These are phyloP conservation scores for Beris chalybata DNA, from an alignment of 2,888 invertebrate genomes.

Conservation along the genomic window DNA sequence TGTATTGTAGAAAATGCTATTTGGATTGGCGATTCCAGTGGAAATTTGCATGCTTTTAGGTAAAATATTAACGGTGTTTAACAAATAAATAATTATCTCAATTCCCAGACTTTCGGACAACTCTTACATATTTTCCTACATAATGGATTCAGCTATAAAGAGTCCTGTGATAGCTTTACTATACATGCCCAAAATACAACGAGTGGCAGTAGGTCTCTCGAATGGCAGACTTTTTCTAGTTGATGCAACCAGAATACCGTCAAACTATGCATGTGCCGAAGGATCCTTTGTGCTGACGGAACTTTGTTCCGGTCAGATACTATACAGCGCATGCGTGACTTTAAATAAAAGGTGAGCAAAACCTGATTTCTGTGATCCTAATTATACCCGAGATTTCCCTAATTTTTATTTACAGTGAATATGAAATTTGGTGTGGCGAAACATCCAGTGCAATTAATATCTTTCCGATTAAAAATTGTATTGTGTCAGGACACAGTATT, in stretches of 20 bases:
- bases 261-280: slow-evolving; percentile 66
- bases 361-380: background rate
- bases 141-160: slow-evolving; percentile 68
- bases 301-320: slow-evolving; percentile 68
- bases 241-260: slow-evolving; percentile 63
- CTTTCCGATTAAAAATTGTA: slow-evolving; percentile 70
- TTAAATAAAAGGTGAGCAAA: slow-evolving; percentile 47
- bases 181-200: slow-evolving; percentile 65
- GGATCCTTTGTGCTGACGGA: slow-evolving; percentile 79
- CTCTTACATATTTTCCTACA: slow-evolving; percentile 60
- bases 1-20: slow-evolving; percentile 76
- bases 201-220: slow-evolving; percentile 80
- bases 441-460: slow-evolving; percentile 76
- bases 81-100: background rate
- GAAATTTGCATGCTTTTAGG: slow-evolving; percentile 83
- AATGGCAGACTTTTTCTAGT: slow-evolving; percentile 79
- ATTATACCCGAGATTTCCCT: background rate
- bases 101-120: slow-evolving; percentile 13
- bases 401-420: slow-evolving; percentile 54
- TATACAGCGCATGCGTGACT: slow-evolving; percentile 70
- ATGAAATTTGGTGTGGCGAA: slow-evolving; percentile 90
- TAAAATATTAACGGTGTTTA: slow-evolving; percentile 48
- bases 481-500: slow-evolving; percentile 73
- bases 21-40: slow-evolving; percentile 89
- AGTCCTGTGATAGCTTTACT: slow-evolving; percentile 70